Base-by-base conservation (phyloP, 2,888 invertebrate species). In the Watsonalla binaria region DNA sequence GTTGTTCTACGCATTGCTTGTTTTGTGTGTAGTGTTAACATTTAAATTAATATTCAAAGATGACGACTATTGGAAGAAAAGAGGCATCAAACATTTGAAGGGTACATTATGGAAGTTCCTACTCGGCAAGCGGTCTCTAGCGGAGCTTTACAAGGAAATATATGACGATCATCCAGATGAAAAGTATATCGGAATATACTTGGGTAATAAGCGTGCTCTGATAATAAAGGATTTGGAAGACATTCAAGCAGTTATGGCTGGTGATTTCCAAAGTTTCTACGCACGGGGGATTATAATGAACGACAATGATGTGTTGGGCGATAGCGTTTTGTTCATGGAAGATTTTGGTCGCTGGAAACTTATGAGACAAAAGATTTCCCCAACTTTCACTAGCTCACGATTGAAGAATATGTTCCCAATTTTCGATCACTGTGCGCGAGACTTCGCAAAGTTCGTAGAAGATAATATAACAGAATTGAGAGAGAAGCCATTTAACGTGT, bases 381-480 rank as follows among this genome's bases (percentile, higher is more conserved):
- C 88, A 2, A 72, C 82, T 0, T 89, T 90, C 55, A 86, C 86
- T 0, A 78, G 75, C 33, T 59, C 69, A 0, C 86, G 81, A 60
- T 66, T 90, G 0, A 87, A 82, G 56, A 81, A 82, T n/a, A 85
- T 89, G 84, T 88, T 82, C 56, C 72, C 72, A 33, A 79, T 82
- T 6, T 67, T 90, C 45, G 78, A 80, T 0, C 70, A 74, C 51
- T 80, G 80, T 59, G 81, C 76, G 0, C 64, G 65, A 2, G 82
- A 86, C 61, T 87, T 86, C 56, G 75, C 72, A 0, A 60, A 72
- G 4, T 70, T 70, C 45, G 52, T 85, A 9, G 70, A 77, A 56
- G 56, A 66, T 9, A 66, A 73, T 54, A 14, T 62, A n/a, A 49
- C 70, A 39, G 24, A 24, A 24, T 55, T 73, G 14, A 64, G 61